Evolutionary conservation across 92 coral and sea anemone species (phyloP).

Genomic region (Zoanthus sociatus): DNA sequence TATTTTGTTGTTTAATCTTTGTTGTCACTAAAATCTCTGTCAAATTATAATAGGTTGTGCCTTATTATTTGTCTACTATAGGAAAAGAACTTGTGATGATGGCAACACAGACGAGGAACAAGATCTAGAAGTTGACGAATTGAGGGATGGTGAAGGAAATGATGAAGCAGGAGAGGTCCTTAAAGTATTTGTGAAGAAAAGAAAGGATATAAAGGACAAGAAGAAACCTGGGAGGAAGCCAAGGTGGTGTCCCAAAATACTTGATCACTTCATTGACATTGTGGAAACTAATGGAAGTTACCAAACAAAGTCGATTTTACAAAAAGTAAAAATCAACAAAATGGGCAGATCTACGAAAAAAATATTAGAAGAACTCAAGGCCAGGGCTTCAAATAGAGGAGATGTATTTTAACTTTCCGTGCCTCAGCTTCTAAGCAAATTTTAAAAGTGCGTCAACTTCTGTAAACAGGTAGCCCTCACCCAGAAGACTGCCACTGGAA

Average conservation of each 20-base stretch:
- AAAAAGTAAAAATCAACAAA: conserved; percentile 34
- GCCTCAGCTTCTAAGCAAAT: conserved; percentile 55
- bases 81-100: neutral
- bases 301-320: conserved; percentile 47
- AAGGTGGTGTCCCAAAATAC: conserved; percentile 50
- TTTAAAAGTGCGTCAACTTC: conserved; percentile 49
- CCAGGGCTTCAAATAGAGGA: conserved; percentile 40
- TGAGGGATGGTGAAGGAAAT: conserved; percentile 18
- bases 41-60: no score
- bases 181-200: neutral
- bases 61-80: neutral
- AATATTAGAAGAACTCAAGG: conserved; percentile 21
- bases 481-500: conserved; percentile 54
- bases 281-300: conserved; percentile 46
- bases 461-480: conserved; percentile 66
- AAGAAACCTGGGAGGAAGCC: conserved; percentile 37
- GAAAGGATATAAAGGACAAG: conserved; percentile 22
- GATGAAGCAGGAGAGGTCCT: neutral
- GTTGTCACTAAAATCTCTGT: no score
- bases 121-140: conserved; percentile 21
- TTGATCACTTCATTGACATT: conserved; percentile 59
- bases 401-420: conserved; percentile 42
- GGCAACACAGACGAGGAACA: conserved; percentile 42
- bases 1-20: neutral
- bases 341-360: conserved; percentile 52